These are phyloP conservation scores for Nomada goodeniana DNA, from an alignment of 2,888 invertebrate species.

Conservation along the genomic window DNA sequence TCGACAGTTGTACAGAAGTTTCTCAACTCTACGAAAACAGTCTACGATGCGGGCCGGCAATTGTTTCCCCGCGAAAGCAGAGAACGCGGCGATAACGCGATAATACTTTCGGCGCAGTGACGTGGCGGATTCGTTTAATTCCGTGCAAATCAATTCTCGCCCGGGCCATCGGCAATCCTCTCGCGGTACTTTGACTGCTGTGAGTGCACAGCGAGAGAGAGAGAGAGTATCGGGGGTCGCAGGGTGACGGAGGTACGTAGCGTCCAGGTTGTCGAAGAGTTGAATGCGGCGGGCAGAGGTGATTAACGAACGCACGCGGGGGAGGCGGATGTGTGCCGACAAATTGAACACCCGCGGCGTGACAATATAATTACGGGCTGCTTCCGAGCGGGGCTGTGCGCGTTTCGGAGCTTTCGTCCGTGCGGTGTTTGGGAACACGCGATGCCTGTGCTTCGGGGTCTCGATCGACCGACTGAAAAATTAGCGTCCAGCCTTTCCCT, in stretches of 20 bases:
- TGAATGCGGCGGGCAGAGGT: slow-evolving; percentile 24
- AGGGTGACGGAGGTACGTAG: slow-evolving; percentile 33
- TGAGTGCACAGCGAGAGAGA: slow-evolving; percentile 22
- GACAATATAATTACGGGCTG: slow-evolving; percentile 72
- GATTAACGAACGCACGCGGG: slow-evolving; percentile 54
- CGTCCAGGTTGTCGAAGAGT: slow-evolving; percentile 36
- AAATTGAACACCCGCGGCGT: slow-evolving; percentile 73
- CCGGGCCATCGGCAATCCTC: too few relatives aligned
- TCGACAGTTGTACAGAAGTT: too few relatives aligned
- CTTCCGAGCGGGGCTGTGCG: slow-evolving; percentile 32
- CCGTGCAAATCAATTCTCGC: too few relatives aligned
- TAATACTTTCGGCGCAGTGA: too few relatives aligned
- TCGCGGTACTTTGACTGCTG: slow-evolving; percentile 1
- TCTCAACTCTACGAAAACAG: too few relatives aligned
- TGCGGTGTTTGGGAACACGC: slow-evolving; percentile 53
- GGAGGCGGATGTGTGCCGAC: slow-evolving; percentile 66
- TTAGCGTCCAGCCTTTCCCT: slow-evolving; percentile 32
- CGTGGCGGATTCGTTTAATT: too few relatives aligned
- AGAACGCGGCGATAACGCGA: too few relatives aligned
- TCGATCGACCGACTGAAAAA: slow-evolving; percentile 35
- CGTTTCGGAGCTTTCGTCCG: slow-evolving; percentile 31
- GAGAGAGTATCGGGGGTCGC: not conserved
- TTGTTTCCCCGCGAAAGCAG: too few relatives aligned
- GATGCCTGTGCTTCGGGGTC: slow-evolving; percentile 39
- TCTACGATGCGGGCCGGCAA: too few relatives aligned